These are phyloP conservation scores for Otis tarda DNA, from an alignment of 2,113 vertebrate genomes.

Conservation along the genomic window DNA sequence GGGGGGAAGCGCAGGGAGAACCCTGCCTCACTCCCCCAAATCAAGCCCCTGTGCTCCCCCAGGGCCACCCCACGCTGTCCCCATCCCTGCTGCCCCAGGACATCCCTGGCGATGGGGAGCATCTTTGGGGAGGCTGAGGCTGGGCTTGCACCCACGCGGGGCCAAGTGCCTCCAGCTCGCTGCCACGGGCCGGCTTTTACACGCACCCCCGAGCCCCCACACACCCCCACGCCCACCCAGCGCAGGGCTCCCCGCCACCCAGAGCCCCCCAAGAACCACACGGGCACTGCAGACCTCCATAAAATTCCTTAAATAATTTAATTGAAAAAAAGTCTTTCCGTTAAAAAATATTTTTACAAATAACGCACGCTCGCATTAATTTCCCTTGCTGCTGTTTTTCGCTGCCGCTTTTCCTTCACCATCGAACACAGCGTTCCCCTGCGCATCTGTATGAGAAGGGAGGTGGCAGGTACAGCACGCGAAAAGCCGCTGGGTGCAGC, in stretches of 20 bases:
- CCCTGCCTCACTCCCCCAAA: too few relatives aligned
- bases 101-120: neutral
- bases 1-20: neutral
- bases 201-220: neutral
- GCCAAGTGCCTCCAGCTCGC: neutral
- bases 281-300: neutral
- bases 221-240: neutral
- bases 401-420: slow-evolving; percentile 39
- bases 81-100: neutral
- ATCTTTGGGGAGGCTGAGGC: neutral
- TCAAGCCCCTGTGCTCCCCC: neutral
- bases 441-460: slow-evolving; percentile 10
- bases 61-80: neutral
- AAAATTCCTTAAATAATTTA: slow-evolving; percentile 93
- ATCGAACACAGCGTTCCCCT: slow-evolving; percentile 72
- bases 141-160: rapidly evolving
- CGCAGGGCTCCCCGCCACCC: neutral
- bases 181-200: neutral
- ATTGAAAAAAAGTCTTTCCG: slow-evolving; percentile 84
- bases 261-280: neutral
- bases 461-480: neutral
- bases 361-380: slow-evolving; percentile 77
- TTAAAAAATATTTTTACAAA: slow-evolving; percentile 94
- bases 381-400: slow-evolving; percentile 53
- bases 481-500: neutral